Evolutionary conservation across 2,113 vertebrate genomes (phyloP).

Genomic region (Platycercus adscitus): DNA sequence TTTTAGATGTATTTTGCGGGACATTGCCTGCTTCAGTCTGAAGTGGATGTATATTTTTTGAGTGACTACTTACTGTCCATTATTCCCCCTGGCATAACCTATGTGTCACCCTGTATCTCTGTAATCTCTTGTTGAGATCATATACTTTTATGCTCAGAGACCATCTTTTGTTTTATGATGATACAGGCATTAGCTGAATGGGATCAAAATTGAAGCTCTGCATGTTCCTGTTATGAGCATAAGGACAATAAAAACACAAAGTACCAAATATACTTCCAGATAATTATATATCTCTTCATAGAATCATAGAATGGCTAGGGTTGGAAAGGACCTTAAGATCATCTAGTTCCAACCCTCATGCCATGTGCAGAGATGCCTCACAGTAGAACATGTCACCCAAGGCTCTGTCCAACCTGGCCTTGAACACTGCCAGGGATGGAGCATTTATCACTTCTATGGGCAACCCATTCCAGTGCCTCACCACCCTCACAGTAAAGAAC

Average conservation of each 20-base stretch:
- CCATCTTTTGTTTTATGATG: slow-evolving; percentile 4
- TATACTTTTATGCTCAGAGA: background rate
- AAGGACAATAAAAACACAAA: slow-evolving; percentile 33
- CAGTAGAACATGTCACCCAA: background rate
- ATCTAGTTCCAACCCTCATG: background rate
- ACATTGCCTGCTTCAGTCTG: background rate
- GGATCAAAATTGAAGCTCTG: slow-evolving; percentile 20
- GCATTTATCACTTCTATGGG: background rate
- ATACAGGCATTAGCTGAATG: background rate
- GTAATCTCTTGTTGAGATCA: background rate
- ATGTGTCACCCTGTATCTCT: background rate
- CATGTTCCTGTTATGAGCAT: background rate
- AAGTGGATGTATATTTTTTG: background rate
- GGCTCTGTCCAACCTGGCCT: background rate
- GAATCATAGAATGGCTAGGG: background rate
- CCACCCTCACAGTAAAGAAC: background rate
- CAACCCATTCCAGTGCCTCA: background rate
- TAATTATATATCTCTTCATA: background rate
- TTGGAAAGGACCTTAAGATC: background rate
- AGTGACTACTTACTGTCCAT: background rate
- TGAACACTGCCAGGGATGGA: background rate
- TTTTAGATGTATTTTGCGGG: background rate
- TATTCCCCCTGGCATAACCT: background rate
- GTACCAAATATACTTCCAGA: background rate
- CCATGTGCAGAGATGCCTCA: accelerated